A percentile compares a stretch with the other conserved stretches of the same genome.
Evolutionary conservation across 2,797 vertebrate species (phyloP).

Genomic region (Toxotes lorentzi): DNA sequence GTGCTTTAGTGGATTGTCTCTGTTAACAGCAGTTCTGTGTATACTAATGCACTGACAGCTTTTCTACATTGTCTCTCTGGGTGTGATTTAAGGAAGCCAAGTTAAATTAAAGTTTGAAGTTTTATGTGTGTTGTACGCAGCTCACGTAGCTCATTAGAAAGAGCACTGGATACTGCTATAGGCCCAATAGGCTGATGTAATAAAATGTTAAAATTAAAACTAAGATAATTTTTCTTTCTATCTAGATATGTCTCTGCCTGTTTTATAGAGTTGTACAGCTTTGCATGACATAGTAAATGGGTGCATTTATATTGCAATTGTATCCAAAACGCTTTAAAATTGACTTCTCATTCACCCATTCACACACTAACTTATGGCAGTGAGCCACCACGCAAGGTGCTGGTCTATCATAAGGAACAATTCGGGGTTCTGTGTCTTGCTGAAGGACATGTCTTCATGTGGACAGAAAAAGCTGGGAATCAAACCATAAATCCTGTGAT

Average conservation of each 20-base stretch:
- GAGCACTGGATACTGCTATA: background rate
- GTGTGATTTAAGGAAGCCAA: background rate
- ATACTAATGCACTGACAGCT: background rate
- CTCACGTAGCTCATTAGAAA: background rate
- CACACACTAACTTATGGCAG: background rate
- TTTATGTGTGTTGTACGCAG: background rate
- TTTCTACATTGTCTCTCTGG: background rate
- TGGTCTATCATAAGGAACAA: too few species aligned
- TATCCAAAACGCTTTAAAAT: background rate
- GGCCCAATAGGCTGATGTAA: background rate
- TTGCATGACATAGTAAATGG: background rate
- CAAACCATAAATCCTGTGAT: background rate
- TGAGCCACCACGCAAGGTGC: background rate
- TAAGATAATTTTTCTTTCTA: background rate
- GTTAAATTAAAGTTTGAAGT: background rate
- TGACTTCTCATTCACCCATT: too few species aligned
- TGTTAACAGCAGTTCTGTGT: background rate
- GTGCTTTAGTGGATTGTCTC: conserved; percentile 17
- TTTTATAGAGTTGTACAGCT: background rate
- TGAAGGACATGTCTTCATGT: background rate
- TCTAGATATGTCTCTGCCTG: background rate
- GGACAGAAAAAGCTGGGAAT: background rate
- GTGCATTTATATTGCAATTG: background rate
- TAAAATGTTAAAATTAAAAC: background rate
- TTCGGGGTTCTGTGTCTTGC: background rate